Evolutionary conservation across 2,113 vertebrate species (phyloP).

Genomic region (Pterocles gutturalis): DNA sequence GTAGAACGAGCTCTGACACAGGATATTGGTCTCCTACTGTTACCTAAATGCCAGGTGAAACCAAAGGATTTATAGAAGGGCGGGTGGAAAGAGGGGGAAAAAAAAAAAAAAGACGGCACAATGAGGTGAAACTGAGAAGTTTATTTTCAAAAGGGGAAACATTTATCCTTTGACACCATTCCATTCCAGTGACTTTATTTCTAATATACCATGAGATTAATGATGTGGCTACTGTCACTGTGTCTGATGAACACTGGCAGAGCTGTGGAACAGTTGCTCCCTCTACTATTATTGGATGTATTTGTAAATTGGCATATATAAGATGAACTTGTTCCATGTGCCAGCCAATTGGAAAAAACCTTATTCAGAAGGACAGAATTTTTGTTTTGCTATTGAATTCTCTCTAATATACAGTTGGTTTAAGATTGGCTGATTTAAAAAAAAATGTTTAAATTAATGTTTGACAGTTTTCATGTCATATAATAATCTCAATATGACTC

Average conservation of each 20-base stretch:
- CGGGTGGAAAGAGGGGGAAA: background rate
- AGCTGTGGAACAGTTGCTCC: slow-evolving; percentile 69
- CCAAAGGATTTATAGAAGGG: slow-evolving; percentile 55
- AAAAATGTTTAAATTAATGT: background rate
- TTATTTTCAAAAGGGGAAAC: slow-evolving; percentile 63
- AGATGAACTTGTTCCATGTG: background rate
- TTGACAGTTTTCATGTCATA: slow-evolving; percentile 6
- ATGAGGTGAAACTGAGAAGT: slow-evolving; percentile 60
- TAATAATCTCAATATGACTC: slow-evolving; percentile 12
- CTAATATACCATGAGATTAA: slow-evolving; percentile 70
- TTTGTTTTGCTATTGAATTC: background rate
- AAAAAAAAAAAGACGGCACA: background rate
- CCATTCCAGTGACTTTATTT: slow-evolving; percentile 71
- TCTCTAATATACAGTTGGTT: background rate
- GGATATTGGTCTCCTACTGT: slow-evolving; percentile 63
- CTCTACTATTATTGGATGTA: slow-evolving; percentile 61
- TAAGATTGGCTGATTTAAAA: background rate
- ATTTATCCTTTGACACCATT: slow-evolving; percentile 71
- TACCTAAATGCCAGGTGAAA: slow-evolving; percentile 70
- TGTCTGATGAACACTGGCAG: slow-evolving; percentile 68
- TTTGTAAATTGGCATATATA: slow-evolving; percentile 60
- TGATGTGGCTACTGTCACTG: slow-evolving; percentile 65
- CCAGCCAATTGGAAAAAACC: slow-evolving; percentile 28
- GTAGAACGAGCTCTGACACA: slow-evolving; percentile 59
- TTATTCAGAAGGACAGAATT: background rate